phyloP scores from a whole-genome alignment of 2,888 invertebrate species.

The Lithophane leautieri region DNA sequence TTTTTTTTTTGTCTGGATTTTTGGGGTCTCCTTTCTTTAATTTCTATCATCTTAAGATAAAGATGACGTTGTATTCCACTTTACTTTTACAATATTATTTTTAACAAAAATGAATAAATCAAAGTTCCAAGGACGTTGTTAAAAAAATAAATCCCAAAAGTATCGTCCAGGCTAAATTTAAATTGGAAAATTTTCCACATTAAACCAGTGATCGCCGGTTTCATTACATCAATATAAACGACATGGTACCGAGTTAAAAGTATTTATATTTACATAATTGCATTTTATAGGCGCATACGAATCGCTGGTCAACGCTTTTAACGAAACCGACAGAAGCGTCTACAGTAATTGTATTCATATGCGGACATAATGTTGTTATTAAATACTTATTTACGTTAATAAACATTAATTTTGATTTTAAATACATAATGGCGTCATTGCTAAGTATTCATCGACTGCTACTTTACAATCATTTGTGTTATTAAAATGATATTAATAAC shows the following conservation, averaged over 20 bases:
- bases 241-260: slow-evolving; percentile 56
- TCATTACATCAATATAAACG: slow-evolving; percentile 64
- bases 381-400: slow-evolving; percentile 68
- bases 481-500: slow-evolving; percentile 7
- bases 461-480: slow-evolving; percentile 1
- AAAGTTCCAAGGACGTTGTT: background rate
- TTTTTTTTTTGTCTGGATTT: background rate
- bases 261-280: slow-evolving; percentile 66
- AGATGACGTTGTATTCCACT: background rate
- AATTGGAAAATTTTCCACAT: slow-evolving; percentile 45
- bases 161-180: slow-evolving; percentile 10
- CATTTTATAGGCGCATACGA: slow-evolving; percentile 56
- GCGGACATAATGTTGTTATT: slow-evolving; percentile 36
- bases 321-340: slow-evolving; percentile 18
- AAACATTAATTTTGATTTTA: slow-evolving; percentile 53
- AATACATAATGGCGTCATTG: slow-evolving; percentile 43
- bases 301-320: slow-evolving; percentile 37
- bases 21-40: background rate
- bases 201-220: slow-evolving; percentile 51
- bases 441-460: background rate
- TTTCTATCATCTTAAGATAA: background rate
- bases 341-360: slow-evolving; percentile 39
- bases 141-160: slow-evolving; percentile 1
- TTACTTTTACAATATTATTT: too few relatives aligned
- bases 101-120: background rate